These are phyloP conservation scores for Arion vulgaris DNA, from an alignment of 1,140 invertebrate species.

Conservation along the genomic window DNA sequence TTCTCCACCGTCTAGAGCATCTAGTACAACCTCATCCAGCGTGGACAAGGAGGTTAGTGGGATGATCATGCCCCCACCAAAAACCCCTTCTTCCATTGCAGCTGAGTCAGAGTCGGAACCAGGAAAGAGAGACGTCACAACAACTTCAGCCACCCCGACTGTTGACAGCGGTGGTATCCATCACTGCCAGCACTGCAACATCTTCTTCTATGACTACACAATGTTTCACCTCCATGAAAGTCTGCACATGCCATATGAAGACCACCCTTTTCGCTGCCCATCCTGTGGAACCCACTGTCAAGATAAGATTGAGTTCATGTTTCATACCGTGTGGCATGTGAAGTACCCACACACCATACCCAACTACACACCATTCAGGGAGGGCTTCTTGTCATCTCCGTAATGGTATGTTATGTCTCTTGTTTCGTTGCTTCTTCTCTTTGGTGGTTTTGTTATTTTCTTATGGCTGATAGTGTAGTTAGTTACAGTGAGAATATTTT, in stretches of 20 bases:
- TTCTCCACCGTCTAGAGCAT: conserved; percentile 48
- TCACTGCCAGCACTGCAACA: conserved; percentile 68
- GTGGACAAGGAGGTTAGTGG: conserved; percentile 21
- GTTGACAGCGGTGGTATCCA: conserved; percentile 62
- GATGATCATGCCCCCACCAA: conserved; percentile 14
- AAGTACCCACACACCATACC: conserved; percentile 70
- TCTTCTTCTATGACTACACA: conserved; percentile 68
- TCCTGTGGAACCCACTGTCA: conserved; percentile 66
- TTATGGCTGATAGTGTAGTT: no score
- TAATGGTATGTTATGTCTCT: conserved; percentile 17
- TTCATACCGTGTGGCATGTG: conserved; percentile 69
- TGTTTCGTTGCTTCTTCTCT: no score
- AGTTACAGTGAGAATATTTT: no score
- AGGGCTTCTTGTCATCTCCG: conserved; percentile 56
- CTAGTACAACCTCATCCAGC: conserved; percentile 54
- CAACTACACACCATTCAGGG: conserved; percentile 68
- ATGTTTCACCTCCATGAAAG: conserved; percentile 69
- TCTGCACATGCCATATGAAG: conserved; percentile 63
- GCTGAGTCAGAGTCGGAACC: conserved; percentile 29
- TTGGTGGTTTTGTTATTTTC: no score
- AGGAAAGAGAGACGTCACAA: conserved; percentile 58
- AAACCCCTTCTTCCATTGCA: conserved; percentile 23
- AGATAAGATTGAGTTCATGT: conserved; percentile 70
- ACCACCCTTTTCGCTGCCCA: conserved; percentile 64
- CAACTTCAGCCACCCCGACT: conserved; percentile 59